Conservation (phyloP, 1,140 invertebrate species). For the Trichonephila clavata region DNA sequence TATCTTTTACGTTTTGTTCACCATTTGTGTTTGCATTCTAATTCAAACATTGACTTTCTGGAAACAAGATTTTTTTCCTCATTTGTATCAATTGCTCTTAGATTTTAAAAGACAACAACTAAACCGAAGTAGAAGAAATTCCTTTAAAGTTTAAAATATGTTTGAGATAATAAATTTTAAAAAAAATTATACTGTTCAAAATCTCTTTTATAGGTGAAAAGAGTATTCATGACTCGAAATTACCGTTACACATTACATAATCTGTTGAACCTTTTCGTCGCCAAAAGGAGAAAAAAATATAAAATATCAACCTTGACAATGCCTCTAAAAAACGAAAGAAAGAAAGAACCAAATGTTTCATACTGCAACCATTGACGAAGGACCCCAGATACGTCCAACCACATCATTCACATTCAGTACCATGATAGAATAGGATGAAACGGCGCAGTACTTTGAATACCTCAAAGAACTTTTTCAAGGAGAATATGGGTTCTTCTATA, state of each 20-base stretch:
- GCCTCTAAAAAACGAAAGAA: not conserved
- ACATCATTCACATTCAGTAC: conserved; percentile 55
- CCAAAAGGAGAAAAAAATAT: not conserved
- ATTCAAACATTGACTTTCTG: too few relatives aligned
- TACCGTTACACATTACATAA: not conserved
- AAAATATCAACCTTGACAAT: not conserved
- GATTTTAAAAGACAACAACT: too few relatives aligned
- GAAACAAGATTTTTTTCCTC: too few relatives aligned
- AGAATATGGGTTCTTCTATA: conserved; percentile 16
- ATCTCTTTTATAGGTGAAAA: too few relatives aligned
- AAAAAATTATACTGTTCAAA: too few relatives aligned
- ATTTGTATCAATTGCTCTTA: too few relatives aligned
- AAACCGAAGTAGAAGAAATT: too few relatives aligned
- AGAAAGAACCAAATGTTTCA: not conserved
- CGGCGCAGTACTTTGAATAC: conserved; percentile 18
- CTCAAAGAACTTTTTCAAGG: conserved; percentile 6
- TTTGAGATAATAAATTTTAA: too few relatives aligned
- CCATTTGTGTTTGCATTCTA: too few relatives aligned
- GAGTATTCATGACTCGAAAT: not conserved
- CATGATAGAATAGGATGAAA: conserved; percentile 54
- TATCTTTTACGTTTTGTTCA: too few relatives aligned
- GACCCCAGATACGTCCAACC: conserved; percentile 40
- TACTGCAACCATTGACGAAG: not conserved
- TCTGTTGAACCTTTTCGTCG: not conserved
- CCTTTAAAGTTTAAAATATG: too few relatives aligned